A percentile compares a stretch with the other conserved stretches of the same genome.
These are phyloP conservation scores for Alethe diademata DNA, from an alignment of 2,113 vertebrate species.

Conservation along the genomic window DNA sequence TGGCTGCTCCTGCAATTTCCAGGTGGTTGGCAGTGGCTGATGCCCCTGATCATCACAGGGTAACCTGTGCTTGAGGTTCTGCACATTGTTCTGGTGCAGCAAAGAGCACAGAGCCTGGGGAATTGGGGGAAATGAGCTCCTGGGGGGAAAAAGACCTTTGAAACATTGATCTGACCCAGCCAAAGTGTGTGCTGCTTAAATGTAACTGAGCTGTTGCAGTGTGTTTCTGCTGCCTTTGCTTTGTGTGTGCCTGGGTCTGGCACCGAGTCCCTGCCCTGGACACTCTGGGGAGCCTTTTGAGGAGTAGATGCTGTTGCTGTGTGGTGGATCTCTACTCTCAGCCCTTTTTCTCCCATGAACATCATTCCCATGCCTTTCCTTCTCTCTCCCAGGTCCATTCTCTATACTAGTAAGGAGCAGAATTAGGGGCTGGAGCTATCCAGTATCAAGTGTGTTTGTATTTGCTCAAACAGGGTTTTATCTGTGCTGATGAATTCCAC, in stretches of 20 bases:
- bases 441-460: accelerated
- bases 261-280: neutral
- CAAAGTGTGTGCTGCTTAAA: neutral
- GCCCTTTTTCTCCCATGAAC: neutral
- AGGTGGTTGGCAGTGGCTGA: neutral
- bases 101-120: neutral
- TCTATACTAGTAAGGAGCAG: neutral
- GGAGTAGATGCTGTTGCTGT: neutral
- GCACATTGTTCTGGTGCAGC: accelerated
- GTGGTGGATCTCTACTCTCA: neutral
- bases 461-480: neutral
- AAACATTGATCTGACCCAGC: neutral
- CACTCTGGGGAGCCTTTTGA: neutral
- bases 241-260: neutral
- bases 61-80: accelerated
- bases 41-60: accelerated
- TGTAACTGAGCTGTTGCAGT: neutral
- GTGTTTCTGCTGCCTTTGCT: neutral
- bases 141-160: neutral
- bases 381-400: neutral
- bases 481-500: neutral
- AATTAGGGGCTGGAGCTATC: neutral
- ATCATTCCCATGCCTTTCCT: neutral
- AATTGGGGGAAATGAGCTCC: accelerated
- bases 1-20: neutral